Conservation (phyloP, 2,888 invertebrate genomes). For the Clivina fossor region DNA sequence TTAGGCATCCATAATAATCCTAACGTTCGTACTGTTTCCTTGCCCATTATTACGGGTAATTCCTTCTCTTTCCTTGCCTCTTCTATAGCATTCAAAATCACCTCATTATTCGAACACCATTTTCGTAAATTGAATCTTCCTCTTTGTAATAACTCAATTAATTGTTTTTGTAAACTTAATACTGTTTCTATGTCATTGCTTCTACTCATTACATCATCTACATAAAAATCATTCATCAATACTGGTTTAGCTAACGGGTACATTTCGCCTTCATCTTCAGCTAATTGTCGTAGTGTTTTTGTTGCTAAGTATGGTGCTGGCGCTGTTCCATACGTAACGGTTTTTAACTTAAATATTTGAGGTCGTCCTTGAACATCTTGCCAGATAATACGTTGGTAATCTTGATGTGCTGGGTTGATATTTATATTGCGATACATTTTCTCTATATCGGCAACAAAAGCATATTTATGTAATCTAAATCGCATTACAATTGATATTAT, state of each 20-base stretch:
- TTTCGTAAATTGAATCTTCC: not conserved
- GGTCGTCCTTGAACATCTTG: not conserved
- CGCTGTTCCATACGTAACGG: slow-evolving; percentile 13
- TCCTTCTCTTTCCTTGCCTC: too few species aligned
- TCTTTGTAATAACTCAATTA: not conserved
- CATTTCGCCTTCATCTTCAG: not conserved
- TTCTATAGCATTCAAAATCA: too few species aligned
- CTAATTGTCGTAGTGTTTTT: slow-evolving; percentile 6
- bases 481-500: slow-evolving; percentile 6
- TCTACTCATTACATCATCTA: slow-evolving; percentile 3
- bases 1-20: too few species aligned
- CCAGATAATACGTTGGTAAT: not conserved
- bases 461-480: slow-evolving; percentile 7
- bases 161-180: not conserved
- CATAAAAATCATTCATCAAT: slow-evolving; percentile 7
- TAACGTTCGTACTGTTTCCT: too few species aligned
- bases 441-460: not conserved
- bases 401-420: not conserved
- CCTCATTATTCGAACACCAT: too few species aligned
- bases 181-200: not conserved
- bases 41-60: too few species aligned
- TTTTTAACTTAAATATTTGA: slow-evolving; percentile 3
- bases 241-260: not conserved
- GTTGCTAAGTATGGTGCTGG: slow-evolving; percentile 14
- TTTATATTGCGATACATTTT: slow-evolving; percentile 8